Evolutionary conservation across 2,113 vertebrate genomes (phyloP), one percentile per base, ranked within the genome.

Genomic region (Cygnus buccinator): DNA sequence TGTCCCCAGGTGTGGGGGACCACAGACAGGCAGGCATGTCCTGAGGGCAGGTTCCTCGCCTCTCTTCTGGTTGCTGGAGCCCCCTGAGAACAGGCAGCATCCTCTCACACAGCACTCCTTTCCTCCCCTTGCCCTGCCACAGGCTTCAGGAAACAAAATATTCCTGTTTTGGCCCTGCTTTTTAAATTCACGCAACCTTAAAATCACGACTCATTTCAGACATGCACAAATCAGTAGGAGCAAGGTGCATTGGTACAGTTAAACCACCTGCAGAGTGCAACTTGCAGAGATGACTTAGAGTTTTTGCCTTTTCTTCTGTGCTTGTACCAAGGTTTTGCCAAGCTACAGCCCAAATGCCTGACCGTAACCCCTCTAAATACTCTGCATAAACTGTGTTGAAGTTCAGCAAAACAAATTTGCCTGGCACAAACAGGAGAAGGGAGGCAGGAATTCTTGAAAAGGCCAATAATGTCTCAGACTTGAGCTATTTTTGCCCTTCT

Each of bases 391-490:
- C 80, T 74, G 22, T 77, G 92, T 87, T 33, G 3, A 57, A 84
- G 91, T 94, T 96, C 75, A 95, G 92, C 63, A 90, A 95, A 97
- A 96, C 44, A 87, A 86, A 95, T 93, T 95, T 96, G 77, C 43
- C 88, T 96, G 96, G 94, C 94, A 90, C 18, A 35, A 89, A 65
- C 73, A 77, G 48, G 59, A 96, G 74, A 93, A 80, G 46, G 67
- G 93, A 87, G 91, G 68, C 50, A 95, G 73, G 81, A 95, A 76
- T 93, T 94, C 93, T 94, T 97, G 85, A 93, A 97, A 97, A 98
- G 96, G 82, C 82, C 97, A 97, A 97, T 94, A 95, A 92, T 71
- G 93, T 90, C 90, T 95, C 90, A 95, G 94, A 97, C 84, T 94
- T 94, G 77, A 95, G 93, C 80, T 84, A 19, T 94, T 95, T 95